Evolutionary conservation across 2,113 vertebrate species (phyloP).

Genomic region (Hystrix cristata): DNA sequence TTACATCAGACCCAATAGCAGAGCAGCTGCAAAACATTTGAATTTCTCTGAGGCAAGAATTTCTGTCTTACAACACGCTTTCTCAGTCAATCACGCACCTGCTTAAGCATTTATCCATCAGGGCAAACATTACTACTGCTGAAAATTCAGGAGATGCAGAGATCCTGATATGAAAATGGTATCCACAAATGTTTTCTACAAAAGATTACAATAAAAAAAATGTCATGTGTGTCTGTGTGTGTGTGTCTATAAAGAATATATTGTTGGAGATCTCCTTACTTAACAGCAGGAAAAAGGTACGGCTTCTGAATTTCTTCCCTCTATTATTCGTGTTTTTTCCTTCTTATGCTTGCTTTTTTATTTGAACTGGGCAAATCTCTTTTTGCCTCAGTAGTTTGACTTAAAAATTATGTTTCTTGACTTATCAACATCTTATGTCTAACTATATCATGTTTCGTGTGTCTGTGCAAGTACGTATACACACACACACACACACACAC

Average conservation of each 20-base stretch:
- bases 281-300: constrained; percentile 17
- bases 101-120: not conserved
- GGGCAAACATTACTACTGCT: not conserved
- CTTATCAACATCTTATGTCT: constrained; percentile 11
- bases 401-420: constrained; percentile 49
- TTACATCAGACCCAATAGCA: not conserved
- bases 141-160: constrained; percentile 33
- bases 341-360: constrained; percentile 34
- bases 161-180: not conserved
- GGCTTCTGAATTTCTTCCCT: constrained; percentile 33
- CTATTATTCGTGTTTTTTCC: constrained; percentile 32
- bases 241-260: not conserved
- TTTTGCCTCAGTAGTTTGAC: constrained; percentile 11
- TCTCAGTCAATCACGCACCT: not conserved
- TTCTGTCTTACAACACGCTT: not conserved
- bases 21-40: not conserved
- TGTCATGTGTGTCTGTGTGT: too few relatives aligned
- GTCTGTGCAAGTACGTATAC: not conserved
- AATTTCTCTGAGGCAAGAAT: not conserved
- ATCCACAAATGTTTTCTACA: not conserved
- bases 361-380: constrained; percentile 35
- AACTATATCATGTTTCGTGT: not conserved
- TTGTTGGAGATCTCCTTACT: constrained; percentile 44
- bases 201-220: not conserved
- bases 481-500: not conserved